Percentiles rank a stretch among this genome's conserved stretches.
phyloP scores from a whole-genome alignment of 2,797 vertebrate species.

The Scolopax bukidnonensis region DNA sequence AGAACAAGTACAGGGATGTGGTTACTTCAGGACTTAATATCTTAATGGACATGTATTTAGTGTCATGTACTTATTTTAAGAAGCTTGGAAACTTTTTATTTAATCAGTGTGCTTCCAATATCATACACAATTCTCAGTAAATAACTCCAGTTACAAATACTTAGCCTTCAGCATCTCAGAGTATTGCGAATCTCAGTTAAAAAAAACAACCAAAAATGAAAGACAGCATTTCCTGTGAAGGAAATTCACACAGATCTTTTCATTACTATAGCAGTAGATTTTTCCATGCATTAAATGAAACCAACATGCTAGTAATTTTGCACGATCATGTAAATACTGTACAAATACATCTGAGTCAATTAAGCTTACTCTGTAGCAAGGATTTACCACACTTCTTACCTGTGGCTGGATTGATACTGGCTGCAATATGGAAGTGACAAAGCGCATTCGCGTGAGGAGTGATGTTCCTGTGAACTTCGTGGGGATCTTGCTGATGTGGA shows the following conservation, averaged over 20 bases:
- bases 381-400: slow-evolving; percentile 74
- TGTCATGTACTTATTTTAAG: background rate
- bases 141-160: background rate
- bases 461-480: slow-evolving; percentile 84
- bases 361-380: background rate
- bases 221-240: background rate
- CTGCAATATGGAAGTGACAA: slow-evolving; percentile 98
- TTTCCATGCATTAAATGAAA: background rate
- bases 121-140: background rate
- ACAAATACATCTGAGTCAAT: background rate
- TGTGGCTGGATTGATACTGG: slow-evolving; percentile 98
- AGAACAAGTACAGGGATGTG: background rate
- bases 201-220: background rate
- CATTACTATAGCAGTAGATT: background rate
- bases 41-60: too few species aligned
- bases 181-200: background rate
- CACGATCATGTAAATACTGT: background rate
- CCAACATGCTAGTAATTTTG: background rate
- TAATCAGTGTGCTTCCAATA: background rate
- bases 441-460: slow-evolving; percentile 90
- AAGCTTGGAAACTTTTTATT: background rate
- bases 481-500: slow-evolving; percentile 87
- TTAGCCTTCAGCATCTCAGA: background rate
- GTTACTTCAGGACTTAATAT: background rate
- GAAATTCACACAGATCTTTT: background rate